phyloP scores from a whole-genome alignment of 2,888 invertebrate species.

The Coecobrya sp. region DNA sequence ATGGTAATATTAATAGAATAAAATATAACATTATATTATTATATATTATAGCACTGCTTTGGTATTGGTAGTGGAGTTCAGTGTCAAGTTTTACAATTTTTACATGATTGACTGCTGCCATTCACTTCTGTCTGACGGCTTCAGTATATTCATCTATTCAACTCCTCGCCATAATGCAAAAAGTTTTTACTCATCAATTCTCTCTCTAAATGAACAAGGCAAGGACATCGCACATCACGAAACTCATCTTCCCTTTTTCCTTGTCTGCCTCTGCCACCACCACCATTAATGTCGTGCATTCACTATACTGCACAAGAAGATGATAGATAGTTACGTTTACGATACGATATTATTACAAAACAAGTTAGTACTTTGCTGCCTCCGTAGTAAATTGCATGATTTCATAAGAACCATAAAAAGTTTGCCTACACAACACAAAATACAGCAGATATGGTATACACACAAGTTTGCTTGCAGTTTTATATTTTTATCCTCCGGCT shows the following conservation, averaged over 20 bases:
- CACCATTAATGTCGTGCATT: background rate
- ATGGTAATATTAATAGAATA: background rate
- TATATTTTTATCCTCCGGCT: conserved; percentile 9
- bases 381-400: conserved; percentile 49
- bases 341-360: conserved; percentile 49
- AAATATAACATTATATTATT: background rate
- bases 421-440: conserved; percentile 33
- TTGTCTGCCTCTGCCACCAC: conserved; percentile 34
- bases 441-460: too few relatives aligned
- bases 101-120: conserved; percentile 68
- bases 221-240: conserved; percentile 22
- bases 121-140: background rate
- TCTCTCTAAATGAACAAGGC: conserved; percentile 37
- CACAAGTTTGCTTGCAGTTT: background rate
- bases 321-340: background rate
- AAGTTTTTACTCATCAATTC: conserved; percentile 45
- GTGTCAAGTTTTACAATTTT: background rate
- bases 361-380: conserved; percentile 31
- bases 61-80: background rate
- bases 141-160: background rate
- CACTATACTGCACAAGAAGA: background rate
- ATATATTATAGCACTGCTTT: background rate
- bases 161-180: background rate
- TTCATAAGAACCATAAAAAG: conserved; percentile 46
- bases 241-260: conserved; percentile 39